Percentiles rank a stretch among this genome's conserved stretches.
These are phyloP conservation scores for Schizaphis graminum DNA, from an alignment of 2,888 invertebrate genomes.

Conservation along the genomic window DNA sequence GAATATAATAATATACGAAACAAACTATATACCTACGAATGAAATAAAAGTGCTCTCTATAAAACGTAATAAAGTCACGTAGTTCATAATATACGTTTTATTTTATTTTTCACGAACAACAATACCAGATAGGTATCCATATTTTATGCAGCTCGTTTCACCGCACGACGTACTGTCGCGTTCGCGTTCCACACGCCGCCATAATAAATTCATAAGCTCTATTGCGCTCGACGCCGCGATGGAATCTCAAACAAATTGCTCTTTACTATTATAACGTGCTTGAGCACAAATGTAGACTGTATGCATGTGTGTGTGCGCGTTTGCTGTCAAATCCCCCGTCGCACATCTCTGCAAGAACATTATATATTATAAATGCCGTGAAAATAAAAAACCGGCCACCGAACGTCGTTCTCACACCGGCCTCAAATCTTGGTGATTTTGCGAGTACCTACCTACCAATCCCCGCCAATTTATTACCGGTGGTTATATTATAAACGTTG, in stretches of 20 bases:
- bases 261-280: slow-evolving; percentile 46
- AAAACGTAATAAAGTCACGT: slow-evolving; percentile 22
- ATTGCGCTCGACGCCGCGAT: slow-evolving; percentile 33
- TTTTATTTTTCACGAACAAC: background rate
- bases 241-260: slow-evolving; percentile 64
- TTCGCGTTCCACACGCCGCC: slow-evolving; percentile 59
- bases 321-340: slow-evolving; percentile 38
- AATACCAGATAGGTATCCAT: slow-evolving; percentile 49
- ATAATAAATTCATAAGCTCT: slow-evolving; percentile 65
- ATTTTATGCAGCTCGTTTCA: slow-evolving; percentile 61
- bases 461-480: background rate
- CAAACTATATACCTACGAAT: background rate
- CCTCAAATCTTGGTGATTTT: background rate
- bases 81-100: background rate
- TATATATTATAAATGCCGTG: background rate
- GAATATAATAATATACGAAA: background rate
- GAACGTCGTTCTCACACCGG: background rate
- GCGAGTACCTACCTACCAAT: too few relatives aligned
- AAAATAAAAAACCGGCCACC: background rate
- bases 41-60: slow-evolving; percentile 12
- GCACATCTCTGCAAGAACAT: slow-evolving; percentile 47
- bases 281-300: background rate
- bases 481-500: background rate
- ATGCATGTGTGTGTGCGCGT: background rate
- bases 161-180: slow-evolving; percentile 63